phyloP scores from a whole-genome alignment of 2,113 vertebrate species.

The Trematomus loennbergii region DNA sequence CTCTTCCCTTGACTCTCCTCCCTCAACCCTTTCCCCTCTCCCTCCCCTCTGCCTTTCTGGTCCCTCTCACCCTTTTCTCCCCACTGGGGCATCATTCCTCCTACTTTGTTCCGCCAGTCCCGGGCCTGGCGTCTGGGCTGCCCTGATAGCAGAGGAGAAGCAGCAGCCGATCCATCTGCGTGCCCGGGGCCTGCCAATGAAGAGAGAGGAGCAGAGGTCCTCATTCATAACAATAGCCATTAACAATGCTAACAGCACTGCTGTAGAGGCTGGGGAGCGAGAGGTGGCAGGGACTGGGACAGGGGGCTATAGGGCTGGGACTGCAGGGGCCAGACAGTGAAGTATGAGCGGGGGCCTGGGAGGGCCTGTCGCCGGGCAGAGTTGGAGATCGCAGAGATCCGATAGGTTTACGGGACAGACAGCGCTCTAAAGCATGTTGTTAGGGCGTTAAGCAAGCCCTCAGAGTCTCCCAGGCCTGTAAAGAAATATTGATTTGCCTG shows the following conservation, averaged over 20 bases:
- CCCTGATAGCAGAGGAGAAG: slow-evolving; percentile 83
- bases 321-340: slow-evolving; percentile 58
- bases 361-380: slow-evolving; percentile 84
- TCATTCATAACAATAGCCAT: slow-evolving; percentile 87
- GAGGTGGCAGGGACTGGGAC: slow-evolving; percentile 57
- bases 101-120: slow-evolving; percentile 86
- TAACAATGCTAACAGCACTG: slow-evolving; percentile 85
- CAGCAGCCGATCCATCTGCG: slow-evolving; percentile 86
- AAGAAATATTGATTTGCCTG: slow-evolving; percentile 81
- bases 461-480: slow-evolving; percentile 69
- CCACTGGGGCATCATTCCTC: slow-evolving; percentile 83
- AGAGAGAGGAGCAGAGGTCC: slow-evolving; percentile 84
- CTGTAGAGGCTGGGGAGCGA: slow-evolving; percentile 59
- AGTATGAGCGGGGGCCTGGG: slow-evolving; percentile 56
- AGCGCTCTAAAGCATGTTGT: slow-evolving; percentile 76
- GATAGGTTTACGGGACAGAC: slow-evolving; percentile 78
- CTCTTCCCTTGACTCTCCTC: slow-evolving; percentile 60
- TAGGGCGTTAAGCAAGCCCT: slow-evolving; percentile 75
- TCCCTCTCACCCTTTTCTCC: slow-evolving; percentile 62
- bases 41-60: slow-evolving; percentile 47
- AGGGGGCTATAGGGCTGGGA: slow-evolving; percentile 56
- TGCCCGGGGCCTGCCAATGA: slow-evolving; percentile 75
- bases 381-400: slow-evolving; percentile 77
- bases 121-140: slow-evolving; percentile 79
- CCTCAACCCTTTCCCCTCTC: slow-evolving; percentile 47